Evolutionary conservation across 2,888 invertebrate species (phyloP).

Genomic region (Pterostichus madidus): DNA sequence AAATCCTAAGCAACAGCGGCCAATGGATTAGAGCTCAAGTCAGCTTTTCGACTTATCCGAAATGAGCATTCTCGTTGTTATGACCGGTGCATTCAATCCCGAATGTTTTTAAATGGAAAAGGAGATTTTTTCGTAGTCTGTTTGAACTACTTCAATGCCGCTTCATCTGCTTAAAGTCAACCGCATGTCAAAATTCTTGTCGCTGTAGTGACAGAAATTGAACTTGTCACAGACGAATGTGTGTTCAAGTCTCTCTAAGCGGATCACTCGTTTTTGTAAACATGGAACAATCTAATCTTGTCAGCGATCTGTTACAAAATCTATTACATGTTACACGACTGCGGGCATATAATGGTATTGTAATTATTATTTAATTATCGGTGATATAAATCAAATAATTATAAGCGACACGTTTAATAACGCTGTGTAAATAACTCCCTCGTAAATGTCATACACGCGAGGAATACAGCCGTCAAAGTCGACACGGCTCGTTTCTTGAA

Average conservation of each 20-base stretch:
- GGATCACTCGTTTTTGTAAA: constrained; percentile 3
- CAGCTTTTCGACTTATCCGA: constrained; percentile 40
- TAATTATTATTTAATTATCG: constrained; percentile 60
- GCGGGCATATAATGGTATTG: constrained; percentile 7
- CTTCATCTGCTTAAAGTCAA: constrained; percentile 39
- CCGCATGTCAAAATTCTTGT: constrained; percentile 2
- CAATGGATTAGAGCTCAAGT: constrained; percentile 16
- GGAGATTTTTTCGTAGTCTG: constrained; percentile 14
- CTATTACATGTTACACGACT: background rate
- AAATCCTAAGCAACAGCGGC: background rate
- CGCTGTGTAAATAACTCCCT: constrained; percentile 55
- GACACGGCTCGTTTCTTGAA: constrained; percentile 4
- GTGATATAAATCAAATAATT: constrained; percentile 46
- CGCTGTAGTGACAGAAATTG: background rate
- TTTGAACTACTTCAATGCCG: constrained; percentile 31
- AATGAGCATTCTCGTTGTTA: constrained; percentile 19
- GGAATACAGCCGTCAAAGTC: background rate
- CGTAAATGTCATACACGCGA: constrained; percentile 52
- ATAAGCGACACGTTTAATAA: constrained; percentile 59
- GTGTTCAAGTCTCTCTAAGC: background rate
- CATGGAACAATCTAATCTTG: background rate
- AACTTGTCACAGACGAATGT: background rate
- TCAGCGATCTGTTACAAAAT: background rate
- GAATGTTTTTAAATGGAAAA: constrained; percentile 12
- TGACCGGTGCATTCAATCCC: constrained; percentile 41